These are phyloP conservation scores for Microplitis manilae DNA, from an alignment of 2,888 invertebrate species.

Conservation along the genomic window DNA sequence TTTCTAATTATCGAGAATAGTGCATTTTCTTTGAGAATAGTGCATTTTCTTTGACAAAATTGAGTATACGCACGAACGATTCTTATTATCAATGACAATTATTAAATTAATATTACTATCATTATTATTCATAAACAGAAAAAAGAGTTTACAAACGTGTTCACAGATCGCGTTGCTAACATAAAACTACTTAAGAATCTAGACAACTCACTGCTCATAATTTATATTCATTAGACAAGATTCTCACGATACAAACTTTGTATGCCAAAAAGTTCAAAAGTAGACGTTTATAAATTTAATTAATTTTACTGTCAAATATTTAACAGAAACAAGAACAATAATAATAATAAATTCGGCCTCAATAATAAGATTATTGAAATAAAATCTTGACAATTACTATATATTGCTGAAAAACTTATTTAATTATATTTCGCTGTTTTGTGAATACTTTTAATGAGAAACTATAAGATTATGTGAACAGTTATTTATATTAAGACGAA, in stretches of 20 bases:
- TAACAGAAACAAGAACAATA: not conserved
- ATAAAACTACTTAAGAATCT: slow-evolving; percentile 45
- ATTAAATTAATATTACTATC: too few species aligned
- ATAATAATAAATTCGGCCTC: not conserved
- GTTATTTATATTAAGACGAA: not conserved
- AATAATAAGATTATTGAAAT: too few species aligned
- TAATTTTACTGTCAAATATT: slow-evolving; percentile 18
- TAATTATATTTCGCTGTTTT: too few species aligned
- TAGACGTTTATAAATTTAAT: slow-evolving; percentile 37
- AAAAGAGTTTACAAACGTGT: slow-evolving; percentile 45
- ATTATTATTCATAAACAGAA: too few species aligned
- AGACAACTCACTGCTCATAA: slow-evolving; percentile 43
- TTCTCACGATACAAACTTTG: slow-evolving; percentile 40
- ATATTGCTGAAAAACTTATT: too few species aligned
- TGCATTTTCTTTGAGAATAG: too few species aligned
- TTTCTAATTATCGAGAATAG: too few species aligned
- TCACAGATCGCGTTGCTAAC: slow-evolving; percentile 36
- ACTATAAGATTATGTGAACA: not conserved
- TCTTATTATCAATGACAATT: too few species aligned
- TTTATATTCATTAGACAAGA: slow-evolving; percentile 46
- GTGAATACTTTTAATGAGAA: not conserved
- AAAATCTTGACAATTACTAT: too few species aligned
- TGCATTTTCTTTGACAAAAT: too few species aligned
- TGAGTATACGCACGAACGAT: too few species aligned
- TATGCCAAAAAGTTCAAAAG: slow-evolving; percentile 37